A percentile compares a stretch with the other conserved stretches of the same genome.
Evolutionary conservation across 1,140 invertebrate species (phyloP).

Genomic region (Atopsyche davidsoni): DNA sequence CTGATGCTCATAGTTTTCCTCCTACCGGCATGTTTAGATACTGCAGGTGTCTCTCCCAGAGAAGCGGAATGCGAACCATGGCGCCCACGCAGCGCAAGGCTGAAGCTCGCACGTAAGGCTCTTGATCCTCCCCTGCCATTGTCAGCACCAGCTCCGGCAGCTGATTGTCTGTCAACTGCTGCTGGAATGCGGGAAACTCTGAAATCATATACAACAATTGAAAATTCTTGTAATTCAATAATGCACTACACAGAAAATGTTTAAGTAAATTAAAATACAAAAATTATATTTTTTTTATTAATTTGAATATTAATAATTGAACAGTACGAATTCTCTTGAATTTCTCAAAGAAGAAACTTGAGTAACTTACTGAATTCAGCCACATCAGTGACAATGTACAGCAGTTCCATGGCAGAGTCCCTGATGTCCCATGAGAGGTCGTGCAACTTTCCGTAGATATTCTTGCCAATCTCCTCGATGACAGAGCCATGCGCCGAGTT

Average conservation of each 20-base stretch:
- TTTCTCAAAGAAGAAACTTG: too few relatives aligned
- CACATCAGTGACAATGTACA: conserved; percentile 60
- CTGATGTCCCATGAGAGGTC: conserved; percentile 69
- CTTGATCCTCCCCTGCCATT: conserved; percentile 58
- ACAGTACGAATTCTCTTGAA: too few relatives aligned
- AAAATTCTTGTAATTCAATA: too few relatives aligned
- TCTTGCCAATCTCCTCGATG: conserved; percentile 56
- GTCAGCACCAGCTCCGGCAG: conserved; percentile 58
- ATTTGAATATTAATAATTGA: too few relatives aligned
- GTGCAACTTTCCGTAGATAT: conserved; percentile 62
- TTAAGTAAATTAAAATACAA: too few relatives aligned
- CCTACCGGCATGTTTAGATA: conserved; percentile 58
- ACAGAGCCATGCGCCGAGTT: conserved; percentile 57
- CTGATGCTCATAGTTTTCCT: too few relatives aligned
- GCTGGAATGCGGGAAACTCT: conserved; percentile 75
- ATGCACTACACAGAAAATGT: too few relatives aligned
- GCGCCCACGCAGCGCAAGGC: conserved; percentile 62
- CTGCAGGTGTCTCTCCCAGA: conserved; percentile 60
- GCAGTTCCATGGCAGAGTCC: conserved; percentile 64
- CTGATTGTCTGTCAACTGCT: conserved; percentile 58
- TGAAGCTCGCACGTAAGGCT: conserved; percentile 67
- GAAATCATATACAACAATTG: conserved; percentile 29
- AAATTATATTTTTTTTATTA: too few relatives aligned
- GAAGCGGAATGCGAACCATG: conserved; percentile 54
- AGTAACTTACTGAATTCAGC: conserved; percentile 59